Evolutionary conservation across 2,797 vertebrate genomes (phyloP).

Genomic region (Eutrigla gurnardus): DNA sequence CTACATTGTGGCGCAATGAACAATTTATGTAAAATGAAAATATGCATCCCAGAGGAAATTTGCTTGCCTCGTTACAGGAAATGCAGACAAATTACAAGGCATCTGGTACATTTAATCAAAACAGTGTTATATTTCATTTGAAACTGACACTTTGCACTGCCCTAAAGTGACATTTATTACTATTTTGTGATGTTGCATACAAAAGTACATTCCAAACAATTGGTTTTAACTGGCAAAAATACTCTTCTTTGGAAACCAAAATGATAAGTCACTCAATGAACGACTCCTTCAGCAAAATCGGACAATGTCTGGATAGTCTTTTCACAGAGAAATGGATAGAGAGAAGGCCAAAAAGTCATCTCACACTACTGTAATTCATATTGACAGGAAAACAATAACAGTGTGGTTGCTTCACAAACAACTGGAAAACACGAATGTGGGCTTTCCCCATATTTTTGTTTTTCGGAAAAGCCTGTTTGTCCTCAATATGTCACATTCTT

Average conservation of each 20-base stretch:
- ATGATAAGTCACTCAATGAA: slow-evolving; percentile 42
- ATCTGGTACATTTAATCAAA: slow-evolving; percentile 38
- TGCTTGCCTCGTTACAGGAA: slow-evolving; percentile 26
- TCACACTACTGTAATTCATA: slow-evolving; percentile 71
- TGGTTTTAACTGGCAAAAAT: slow-evolving; percentile 33
- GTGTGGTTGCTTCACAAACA: slow-evolving; percentile 76
- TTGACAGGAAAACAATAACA: slow-evolving; percentile 82
- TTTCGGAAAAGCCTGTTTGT: slow-evolving; percentile 78
- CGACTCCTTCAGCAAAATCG: slow-evolving; percentile 35
- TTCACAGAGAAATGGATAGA: slow-evolving; percentile 50
- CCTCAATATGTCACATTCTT: slow-evolving; percentile 81
- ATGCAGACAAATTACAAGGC: slow-evolving; percentile 38
- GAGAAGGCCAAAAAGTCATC: slow-evolving; percentile 46
- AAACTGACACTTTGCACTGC: slow-evolving; percentile 19
- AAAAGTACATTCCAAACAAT: slow-evolving; percentile 35
- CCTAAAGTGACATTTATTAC: slow-evolving; percentile 20
- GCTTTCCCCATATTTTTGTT: slow-evolving; percentile 80
- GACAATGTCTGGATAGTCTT: slow-evolving; percentile 48
- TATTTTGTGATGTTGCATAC: slow-evolving; percentile 34
- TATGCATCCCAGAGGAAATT: slow-evolving; percentile 16
- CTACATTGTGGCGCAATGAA: slow-evolving; percentile 7
- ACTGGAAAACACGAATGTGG: slow-evolving; percentile 75
- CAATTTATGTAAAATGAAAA: slow-evolving; percentile 20
- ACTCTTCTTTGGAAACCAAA: slow-evolving; percentile 39
- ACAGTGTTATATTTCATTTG: slow-evolving; percentile 21